Conservation (phyloP, 1,140 invertebrate genomes). For the Atta cephalotes region DNA sequence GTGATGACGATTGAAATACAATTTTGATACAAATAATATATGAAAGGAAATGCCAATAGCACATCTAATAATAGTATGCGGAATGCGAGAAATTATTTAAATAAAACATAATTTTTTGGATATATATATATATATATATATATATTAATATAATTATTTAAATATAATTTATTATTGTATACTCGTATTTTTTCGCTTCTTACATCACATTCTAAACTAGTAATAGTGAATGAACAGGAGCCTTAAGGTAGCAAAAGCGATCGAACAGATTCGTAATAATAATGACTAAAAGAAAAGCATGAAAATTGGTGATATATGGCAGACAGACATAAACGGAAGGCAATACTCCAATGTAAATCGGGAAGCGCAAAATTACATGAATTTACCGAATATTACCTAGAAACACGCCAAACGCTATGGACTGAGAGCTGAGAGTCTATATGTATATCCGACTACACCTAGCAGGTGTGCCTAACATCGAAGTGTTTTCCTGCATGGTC, state of each 20-base stretch:
- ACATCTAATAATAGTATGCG: background rate
- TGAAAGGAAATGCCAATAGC: background rate
- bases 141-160: too few relatives aligned
- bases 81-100: background rate
- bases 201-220: too few relatives aligned
- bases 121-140: background rate
- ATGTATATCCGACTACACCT: slow-evolving; percentile 63
- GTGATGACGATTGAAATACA: background rate
- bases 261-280: background rate
- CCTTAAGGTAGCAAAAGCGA: background rate
- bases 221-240: too few relatives aligned
- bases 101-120: background rate
- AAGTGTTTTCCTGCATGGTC: slow-evolving; percentile 81
- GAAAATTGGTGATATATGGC: slow-evolving; percentile 48
- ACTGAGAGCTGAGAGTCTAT: background rate
- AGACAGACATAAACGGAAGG: slow-evolving; percentile 46
- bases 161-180: too few relatives aligned
- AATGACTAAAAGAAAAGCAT: background rate
- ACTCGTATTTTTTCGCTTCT: too few relatives aligned
- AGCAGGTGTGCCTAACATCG: slow-evolving; percentile 79
- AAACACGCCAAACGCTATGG: slow-evolving; percentile 77
- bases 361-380: slow-evolving; percentile 81
- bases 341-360: slow-evolving; percentile 72
- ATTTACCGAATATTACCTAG: slow-evolving; percentile 81
- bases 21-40: background rate